phyloP scores from a whole-genome alignment of 2,797 vertebrate genomes.

The Arctocebus calabarensis region DNA sequence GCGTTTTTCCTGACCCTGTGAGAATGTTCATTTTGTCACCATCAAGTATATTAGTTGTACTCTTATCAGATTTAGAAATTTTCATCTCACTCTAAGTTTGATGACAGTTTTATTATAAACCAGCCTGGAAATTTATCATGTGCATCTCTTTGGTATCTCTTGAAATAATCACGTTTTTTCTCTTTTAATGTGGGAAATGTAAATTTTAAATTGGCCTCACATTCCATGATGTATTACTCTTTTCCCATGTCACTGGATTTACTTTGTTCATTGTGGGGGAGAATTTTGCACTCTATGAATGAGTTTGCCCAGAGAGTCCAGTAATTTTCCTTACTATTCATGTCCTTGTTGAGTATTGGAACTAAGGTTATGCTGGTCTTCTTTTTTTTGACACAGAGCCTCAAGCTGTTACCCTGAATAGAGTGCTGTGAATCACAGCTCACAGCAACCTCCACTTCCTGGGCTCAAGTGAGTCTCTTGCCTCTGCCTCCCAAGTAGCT shows the following conservation, averaged over 20 bases:
- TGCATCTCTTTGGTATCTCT: neutral
- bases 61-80: neutral
- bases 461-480: too few relatives aligned
- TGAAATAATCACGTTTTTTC: neutral
- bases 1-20: neutral
- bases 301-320: neutral
- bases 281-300: neutral
- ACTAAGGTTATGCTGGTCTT: neutral
- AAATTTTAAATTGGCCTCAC: neutral
- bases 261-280: neutral
- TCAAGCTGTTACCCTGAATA: too few relatives aligned
- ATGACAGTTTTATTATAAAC: conserved; percentile 9
- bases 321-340: neutral
- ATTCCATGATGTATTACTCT: neutral
- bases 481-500: too few relatives aligned
- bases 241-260: neutral
- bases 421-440: too few relatives aligned
- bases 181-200: neutral
- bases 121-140: neutral
- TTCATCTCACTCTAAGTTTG: neutral
- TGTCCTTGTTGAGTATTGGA: neutral
- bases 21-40: neutral
- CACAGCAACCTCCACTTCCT: too few relatives aligned
- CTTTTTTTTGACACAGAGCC: too few relatives aligned
- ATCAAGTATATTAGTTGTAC: neutral